A percentile compares a stretch with the other conserved stretches of the same genome.
These are phyloP conservation scores for Rana temporaria DNA, from an alignment of 2,113 vertebrate species.

Conservation along the genomic window DNA sequence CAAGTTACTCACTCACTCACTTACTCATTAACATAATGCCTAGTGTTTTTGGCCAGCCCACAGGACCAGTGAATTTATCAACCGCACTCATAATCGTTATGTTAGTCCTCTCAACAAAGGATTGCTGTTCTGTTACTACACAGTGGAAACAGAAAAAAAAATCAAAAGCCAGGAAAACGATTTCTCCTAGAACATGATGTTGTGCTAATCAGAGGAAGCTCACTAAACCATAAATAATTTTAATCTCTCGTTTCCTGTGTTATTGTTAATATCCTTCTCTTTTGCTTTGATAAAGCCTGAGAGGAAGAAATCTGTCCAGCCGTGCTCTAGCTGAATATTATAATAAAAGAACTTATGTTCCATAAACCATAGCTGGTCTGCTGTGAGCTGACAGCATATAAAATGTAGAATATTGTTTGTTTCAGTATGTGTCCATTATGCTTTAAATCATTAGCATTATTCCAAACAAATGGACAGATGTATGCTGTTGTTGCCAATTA, in stretches of 20 bases:
- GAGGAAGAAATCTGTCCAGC: neutral
- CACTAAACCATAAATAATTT: conserved; percentile 25
- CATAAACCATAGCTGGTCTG: neutral
- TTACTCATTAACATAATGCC: too few species aligned
- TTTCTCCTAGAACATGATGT: neutral
- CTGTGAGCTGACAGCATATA: neutral
- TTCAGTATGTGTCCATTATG: neutral
- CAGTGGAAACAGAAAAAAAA: too few species aligned
- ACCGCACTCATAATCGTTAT: too few species aligned
- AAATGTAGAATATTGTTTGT: neutral
- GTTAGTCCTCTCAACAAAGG: too few species aligned
- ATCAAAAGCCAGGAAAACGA: neutral
- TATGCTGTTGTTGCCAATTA: too few species aligned
- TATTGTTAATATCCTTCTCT: conserved; percentile 22
- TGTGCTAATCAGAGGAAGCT: neutral
- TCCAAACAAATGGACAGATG: neutral
- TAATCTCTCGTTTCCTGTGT: conserved; percentile 21
- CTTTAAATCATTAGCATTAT: conserved; percentile 2
- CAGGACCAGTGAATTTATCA: too few species aligned
- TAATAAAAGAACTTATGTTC: neutral
- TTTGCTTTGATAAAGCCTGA: conserved; percentile 12
- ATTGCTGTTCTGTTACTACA: too few species aligned
- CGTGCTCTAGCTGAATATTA: neutral
- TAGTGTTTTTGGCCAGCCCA: too few species aligned
- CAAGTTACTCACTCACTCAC: too few species aligned